Percentiles rank a stretch among this genome's conserved stretches.
Evolutionary conservation across 2,113 vertebrate species (phyloP).

Genomic region (Pavo muticus): DNA sequence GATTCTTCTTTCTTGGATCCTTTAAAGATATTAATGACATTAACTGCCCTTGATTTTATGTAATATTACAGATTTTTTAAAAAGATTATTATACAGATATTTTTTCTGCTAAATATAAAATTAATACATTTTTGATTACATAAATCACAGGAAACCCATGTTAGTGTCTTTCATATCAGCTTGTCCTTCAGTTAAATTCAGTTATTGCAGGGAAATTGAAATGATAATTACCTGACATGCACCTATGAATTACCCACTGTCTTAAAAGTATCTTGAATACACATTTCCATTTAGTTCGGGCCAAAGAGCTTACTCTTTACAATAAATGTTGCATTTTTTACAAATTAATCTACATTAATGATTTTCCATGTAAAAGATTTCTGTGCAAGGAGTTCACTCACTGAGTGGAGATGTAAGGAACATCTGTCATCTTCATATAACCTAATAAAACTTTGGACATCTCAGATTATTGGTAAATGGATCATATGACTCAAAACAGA

Average conservation of each 20-base stretch:
- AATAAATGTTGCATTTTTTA: neutral
- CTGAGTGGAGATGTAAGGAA: constrained; percentile 10
- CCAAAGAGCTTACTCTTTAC: neutral
- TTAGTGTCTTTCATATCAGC: neutral
- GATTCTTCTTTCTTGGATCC: neutral
- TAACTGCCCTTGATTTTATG: neutral
- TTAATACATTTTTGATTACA: neutral
- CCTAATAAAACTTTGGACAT: constrained; percentile 23
- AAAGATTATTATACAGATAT: neutral
- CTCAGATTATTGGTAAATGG: constrained; percentile 10
- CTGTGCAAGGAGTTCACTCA: neutral
- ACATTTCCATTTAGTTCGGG: neutral
- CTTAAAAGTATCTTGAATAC: neutral
- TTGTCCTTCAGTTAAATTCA: neutral
- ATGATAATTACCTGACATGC: neutral
- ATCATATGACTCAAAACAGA: constrained; percentile 21
- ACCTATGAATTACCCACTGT: neutral
- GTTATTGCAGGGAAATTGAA: neutral
- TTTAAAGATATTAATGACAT: neutral
- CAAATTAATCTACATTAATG: constrained; percentile 18
- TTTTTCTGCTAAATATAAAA: neutral
- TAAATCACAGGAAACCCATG: neutral
- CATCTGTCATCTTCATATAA: constrained; percentile 26
- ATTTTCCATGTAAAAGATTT: neutral
- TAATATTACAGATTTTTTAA: neutral